Percentiles rank a stretch among this genome's conserved stretches.
Conservation (phyloP, 2,888 invertebrate species). For the Panzeria rudis region DNA sequence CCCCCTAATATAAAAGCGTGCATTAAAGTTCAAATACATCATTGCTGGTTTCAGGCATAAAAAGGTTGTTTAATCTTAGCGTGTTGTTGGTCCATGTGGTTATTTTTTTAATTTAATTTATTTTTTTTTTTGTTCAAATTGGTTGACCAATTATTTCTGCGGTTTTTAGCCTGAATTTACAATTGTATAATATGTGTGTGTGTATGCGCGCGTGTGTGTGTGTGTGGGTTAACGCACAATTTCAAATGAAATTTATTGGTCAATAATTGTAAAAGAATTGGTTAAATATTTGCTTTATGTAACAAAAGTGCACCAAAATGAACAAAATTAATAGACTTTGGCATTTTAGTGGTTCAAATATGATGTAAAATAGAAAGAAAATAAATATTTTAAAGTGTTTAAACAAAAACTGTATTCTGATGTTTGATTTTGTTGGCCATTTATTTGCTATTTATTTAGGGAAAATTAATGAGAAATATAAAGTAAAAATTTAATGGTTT, state of each 20-base stretch:
- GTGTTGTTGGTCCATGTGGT: slow-evolving; percentile 6
- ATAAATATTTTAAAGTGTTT: background rate
- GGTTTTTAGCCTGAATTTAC: slow-evolving; percentile 34
- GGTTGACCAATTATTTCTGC: slow-evolving; percentile 58
- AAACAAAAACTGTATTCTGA: background rate
- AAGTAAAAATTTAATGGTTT: background rate
- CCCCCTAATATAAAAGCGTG: background rate
- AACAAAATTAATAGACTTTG: slow-evolving; percentile 40
- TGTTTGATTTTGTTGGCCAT: background rate
- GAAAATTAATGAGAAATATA: background rate
- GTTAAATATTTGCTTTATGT: slow-evolving; percentile 48
- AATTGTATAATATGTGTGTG: background rate
- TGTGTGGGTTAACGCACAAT: slow-evolving; percentile 26
- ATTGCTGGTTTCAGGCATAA: background rate
- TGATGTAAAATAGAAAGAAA: background rate
- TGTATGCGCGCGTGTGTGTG: background rate
- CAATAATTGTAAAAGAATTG: slow-evolving; percentile 46
- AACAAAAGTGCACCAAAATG: slow-evolving; percentile 43
- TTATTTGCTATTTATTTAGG: background rate
- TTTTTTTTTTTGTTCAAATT: slow-evolving; percentile 10
- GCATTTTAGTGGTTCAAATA: background rate
- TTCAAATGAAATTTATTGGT: slow-evolving; percentile 56
- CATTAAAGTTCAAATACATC: slow-evolving; percentile 1
- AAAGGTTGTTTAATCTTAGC: slow-evolving; percentile 21
- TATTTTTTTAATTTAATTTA: background rate